Conservation (phyloP, 92 coral and sea anemone genomes). For the Porites divaricata region DNA sequence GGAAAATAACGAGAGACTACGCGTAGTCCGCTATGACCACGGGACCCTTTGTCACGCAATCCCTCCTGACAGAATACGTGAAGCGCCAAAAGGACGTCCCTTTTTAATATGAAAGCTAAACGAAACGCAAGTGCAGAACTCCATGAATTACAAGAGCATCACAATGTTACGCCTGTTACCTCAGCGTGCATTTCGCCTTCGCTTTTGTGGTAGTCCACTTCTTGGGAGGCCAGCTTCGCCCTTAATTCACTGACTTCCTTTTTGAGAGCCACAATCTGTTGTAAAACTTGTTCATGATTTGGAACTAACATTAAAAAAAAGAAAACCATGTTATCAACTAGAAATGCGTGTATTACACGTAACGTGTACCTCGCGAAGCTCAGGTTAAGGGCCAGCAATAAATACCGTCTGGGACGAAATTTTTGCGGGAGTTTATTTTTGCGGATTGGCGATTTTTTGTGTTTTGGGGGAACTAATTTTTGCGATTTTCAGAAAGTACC, state of each 20-base stretch:
- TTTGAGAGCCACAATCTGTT: constrained; percentile 80
- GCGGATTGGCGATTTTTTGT: too few species aligned
- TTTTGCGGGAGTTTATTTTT: too few species aligned
- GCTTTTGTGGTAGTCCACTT: constrained; percentile 88
- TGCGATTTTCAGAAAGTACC: too few species aligned
- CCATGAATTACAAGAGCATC: not conserved
- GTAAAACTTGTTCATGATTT: constrained; percentile 90
- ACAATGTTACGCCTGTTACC: constrained; percentile 47
- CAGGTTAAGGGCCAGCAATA: not conserved
- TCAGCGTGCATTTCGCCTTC: constrained; percentile 91
- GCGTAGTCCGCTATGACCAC: too few species aligned
- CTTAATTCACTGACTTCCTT: constrained; percentile 86
- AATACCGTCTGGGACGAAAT: too few species aligned
- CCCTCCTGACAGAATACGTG: too few species aligned
- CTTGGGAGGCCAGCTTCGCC: constrained; percentile 78
- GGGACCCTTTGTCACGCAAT: too few species aligned
- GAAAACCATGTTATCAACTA: not conserved
- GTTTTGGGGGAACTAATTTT: too few species aligned
- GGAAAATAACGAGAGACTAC: too few species aligned
- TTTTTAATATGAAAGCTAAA: too few species aligned
- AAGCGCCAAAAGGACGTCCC: too few species aligned
- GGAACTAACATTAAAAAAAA: constrained; percentile 68
- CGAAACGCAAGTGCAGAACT: not conserved
- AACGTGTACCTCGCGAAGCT: not conserved
- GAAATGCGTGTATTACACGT: too few species aligned